Conservation (phyloP, 2,113 vertebrate species). For the Meleagris gallopavo region DNA sequence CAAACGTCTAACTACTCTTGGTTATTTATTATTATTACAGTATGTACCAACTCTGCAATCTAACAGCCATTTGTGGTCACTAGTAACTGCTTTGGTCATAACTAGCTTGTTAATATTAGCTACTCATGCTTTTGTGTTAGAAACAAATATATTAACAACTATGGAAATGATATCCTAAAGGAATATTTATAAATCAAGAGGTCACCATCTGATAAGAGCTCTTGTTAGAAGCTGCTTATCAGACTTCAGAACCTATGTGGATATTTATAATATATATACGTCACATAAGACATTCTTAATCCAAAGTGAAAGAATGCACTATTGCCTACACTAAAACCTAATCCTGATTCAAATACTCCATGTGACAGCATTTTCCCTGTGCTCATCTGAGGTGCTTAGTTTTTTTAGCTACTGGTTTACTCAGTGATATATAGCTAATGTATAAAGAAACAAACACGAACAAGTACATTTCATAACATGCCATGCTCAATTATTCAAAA, state of each 20-base stretch:
- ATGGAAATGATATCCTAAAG: not conserved
- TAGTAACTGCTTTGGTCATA: not conserved
- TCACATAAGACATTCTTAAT: not conserved
- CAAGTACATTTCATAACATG: not conserved
- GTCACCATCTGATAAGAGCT: not conserved
- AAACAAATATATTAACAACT: not conserved
- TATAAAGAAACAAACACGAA: constrained; percentile 29
- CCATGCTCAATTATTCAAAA: not conserved
- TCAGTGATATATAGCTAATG: constrained; percentile 16
- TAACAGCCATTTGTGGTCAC: not conserved
- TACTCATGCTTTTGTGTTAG: not conserved
- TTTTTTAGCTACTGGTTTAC: not conserved
- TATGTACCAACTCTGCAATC: not conserved
- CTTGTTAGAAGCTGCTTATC: not conserved
- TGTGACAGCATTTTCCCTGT: not conserved
- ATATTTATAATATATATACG: not conserved
- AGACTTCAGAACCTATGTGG: not conserved
- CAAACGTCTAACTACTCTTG: not conserved
- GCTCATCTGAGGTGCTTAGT: not conserved
- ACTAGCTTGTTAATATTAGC: not conserved
- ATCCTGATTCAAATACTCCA: not conserved
- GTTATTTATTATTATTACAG: not conserved
- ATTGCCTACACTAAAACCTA: not conserved
- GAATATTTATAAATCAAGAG: not conserved
- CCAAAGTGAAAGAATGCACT: not conserved